Evolutionary conservation across 2,113 vertebrate species (phyloP).

Genomic region (Muntiacus muntjak): DNA sequence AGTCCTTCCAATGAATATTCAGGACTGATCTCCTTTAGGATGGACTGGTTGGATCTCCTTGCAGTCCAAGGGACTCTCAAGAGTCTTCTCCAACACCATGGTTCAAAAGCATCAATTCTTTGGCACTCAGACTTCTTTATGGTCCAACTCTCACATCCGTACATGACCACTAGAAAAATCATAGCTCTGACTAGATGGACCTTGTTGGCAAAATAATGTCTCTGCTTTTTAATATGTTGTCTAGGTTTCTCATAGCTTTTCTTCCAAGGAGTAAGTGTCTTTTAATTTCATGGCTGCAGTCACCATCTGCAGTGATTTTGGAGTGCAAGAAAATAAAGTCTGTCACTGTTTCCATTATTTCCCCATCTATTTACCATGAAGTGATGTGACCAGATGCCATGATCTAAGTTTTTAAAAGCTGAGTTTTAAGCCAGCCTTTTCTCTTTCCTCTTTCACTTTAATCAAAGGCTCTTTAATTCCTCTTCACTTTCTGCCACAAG

Average conservation of each 20-base stretch:
- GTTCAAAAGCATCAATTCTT: background rate
- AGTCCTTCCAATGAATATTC: background rate
- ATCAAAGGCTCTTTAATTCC: background rate
- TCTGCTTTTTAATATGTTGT: background rate
- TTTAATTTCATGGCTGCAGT: background rate
- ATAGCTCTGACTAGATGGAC: background rate
- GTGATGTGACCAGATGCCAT: background rate
- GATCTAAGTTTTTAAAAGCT: background rate
- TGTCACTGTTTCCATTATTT: background rate
- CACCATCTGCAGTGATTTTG: background rate
- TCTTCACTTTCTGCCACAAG: background rate
- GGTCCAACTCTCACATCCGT: background rate
- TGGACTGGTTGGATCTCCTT: background rate
- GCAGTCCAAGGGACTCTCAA: background rate
- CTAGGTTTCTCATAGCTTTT: background rate
- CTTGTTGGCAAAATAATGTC: background rate
- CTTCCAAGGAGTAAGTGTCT: background rate
- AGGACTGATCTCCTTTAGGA: background rate
- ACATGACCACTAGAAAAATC: background rate
- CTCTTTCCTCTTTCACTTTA: background rate
- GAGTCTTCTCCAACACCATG: background rate
- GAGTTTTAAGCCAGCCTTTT: background rate
- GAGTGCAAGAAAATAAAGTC: background rate
- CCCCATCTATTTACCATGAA: background rate
- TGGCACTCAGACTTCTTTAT: accelerated